Conservation (phyloP, 2,113 vertebrate genomes). For the Centropus bengalensis region DNA sequence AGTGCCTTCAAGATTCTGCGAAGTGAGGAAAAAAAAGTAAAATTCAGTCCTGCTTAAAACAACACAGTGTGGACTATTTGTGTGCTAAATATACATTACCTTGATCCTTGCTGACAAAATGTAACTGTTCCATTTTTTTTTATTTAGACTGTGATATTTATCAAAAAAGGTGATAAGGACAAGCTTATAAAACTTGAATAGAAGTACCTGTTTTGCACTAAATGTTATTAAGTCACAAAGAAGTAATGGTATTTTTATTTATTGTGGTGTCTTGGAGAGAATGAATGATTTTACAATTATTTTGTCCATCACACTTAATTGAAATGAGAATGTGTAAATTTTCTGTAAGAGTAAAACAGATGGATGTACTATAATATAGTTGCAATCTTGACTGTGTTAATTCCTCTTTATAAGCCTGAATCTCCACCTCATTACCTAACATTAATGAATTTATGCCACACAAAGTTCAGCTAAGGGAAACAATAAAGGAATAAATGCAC, state of each 20-base stretch:
- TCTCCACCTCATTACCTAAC: slow-evolving; percentile 67
- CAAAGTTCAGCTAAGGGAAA: slow-evolving; percentile 53
- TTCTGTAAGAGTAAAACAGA: slow-evolving; percentile 58
- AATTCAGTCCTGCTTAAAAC: background rate
- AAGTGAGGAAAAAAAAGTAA: background rate
- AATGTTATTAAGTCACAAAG: slow-evolving; percentile 19
- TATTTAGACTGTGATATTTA: background rate
- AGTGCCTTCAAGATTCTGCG: background rate
- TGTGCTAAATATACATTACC: background rate
- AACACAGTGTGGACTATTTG: background rate
- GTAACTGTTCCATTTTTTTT: background rate
- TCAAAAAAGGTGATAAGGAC: slow-evolving; percentile 6
- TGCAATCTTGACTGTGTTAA: slow-evolving; percentile 55
- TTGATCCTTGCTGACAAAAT: background rate
- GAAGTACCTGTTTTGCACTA: background rate
- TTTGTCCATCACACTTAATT: slow-evolving; percentile 68
- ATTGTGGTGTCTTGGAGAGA: slow-evolving; percentile 25
- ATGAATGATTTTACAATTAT: slow-evolving; percentile 46
- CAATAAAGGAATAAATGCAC: slow-evolving; percentile 54
- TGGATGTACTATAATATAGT: slow-evolving; percentile 30
- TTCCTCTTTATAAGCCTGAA: slow-evolving; percentile 64
- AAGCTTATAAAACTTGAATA: slow-evolving; percentile 6
- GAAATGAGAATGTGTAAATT: slow-evolving; percentile 48
- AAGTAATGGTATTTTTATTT: slow-evolving; percentile 48
- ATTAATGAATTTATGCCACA: slow-evolving; percentile 68